Evolutionary conservation across 2,888 invertebrate genomes (phyloP), one percentile per base, ranked within the genome.

Genomic region (Punctoribates punctum): DNA sequence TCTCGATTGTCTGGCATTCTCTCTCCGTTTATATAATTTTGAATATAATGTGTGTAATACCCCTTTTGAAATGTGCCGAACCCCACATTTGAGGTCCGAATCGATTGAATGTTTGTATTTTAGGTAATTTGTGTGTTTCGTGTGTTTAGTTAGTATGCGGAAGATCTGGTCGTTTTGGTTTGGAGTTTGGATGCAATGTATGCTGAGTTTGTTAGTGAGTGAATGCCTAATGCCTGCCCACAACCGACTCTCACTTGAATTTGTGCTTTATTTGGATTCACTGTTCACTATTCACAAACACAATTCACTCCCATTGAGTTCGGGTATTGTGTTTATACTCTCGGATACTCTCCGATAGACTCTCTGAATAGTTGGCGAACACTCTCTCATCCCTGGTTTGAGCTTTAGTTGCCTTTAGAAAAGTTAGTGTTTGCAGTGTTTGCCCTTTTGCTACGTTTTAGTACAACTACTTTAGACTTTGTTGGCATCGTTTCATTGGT

Each of bases 211-310:
- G 42, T 42, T 70, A 38, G 70, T 70, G 17, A 42, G 46, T 70
- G 42, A 42, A 70, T 70, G 70, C 25, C 25, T 34, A 70, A 70
- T 70, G 70, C 70, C 70, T 70, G 70, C 70, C 70, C 70, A 70
- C 70, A 42, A 42, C 27, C 42, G 23, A 15, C 23, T 29, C 13
- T 67, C n/a, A 13, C 20, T 38, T 67, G 38, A 70, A 23, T 70
- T 38, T 70, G 46, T 70, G 42, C 42, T 20, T 67, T 70, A 70
- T 70, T 70, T 46, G 29, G n/a, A 67, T 67, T 38, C 9, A 67
- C 13, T 6, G 15, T 34, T 34, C 38, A 42, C 46, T 70, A 29
- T 34, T 34, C 38, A 42, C 42, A 42, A 42, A 42, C 23, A 20
- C 62, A 17, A n/a, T 62, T 62, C 62, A 62, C 62, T 62, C 34